Conservation (phyloP, 2,888 invertebrate species). For the Ophion slaviceki region DNA sequence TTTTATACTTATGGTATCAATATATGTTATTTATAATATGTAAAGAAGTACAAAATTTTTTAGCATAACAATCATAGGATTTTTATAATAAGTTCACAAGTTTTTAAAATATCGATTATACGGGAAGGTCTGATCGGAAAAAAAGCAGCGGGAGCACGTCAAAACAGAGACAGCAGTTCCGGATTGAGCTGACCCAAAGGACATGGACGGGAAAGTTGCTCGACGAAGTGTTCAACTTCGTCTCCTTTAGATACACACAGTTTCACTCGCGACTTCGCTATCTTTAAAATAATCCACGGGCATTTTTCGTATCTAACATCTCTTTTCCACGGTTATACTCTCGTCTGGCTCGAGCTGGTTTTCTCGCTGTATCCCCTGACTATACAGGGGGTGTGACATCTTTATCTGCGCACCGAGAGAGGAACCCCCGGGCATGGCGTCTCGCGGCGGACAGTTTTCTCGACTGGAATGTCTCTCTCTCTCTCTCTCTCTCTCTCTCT, state of each 20-base stretch:
- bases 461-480: conserved; percentile 41
- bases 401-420: conserved; percentile 71
- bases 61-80: neutral
- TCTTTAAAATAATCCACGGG: conserved; percentile 50
- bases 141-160: neutral
- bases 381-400: conserved; percentile 75
- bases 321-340: conserved; percentile 64
- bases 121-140: neutral
- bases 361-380: conserved; percentile 60
- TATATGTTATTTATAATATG: neutral
- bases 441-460: conserved; percentile 66
- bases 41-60: neutral
- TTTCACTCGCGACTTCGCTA: conserved; percentile 20
- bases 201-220: conserved; percentile 11
- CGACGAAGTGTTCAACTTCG: conserved; percentile 3
- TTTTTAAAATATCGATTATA: neutral
- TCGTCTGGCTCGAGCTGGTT: conserved; percentile 54
- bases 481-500: neutral
- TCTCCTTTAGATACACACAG: conserved; percentile 18
- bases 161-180: neutral
- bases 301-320: conserved; percentile 71
- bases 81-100: neutral
- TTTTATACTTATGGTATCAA: no score
- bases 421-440: conserved; percentile 68
- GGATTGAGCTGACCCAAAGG: conserved; percentile 7